Base-by-base conservation (phyloP, 2,797 vertebrate species). In the Bradypodion pumilum region DNA sequence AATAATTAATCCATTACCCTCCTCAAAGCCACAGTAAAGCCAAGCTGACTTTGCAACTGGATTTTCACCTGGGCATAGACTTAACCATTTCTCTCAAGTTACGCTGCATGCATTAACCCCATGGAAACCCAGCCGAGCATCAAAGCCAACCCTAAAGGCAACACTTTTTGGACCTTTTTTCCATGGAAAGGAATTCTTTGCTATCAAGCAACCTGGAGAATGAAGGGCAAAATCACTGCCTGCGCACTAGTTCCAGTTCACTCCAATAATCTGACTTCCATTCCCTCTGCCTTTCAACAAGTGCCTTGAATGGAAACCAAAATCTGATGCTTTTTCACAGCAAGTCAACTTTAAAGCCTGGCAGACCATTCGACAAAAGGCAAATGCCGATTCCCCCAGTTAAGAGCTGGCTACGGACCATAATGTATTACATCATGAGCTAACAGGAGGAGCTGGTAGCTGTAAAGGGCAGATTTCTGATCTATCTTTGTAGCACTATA, bases 401-500 rank as follows among this genome's bases (percentile, higher is more conserved):
- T 29, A 62, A 1, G 52, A 19, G 29, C 35, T 74, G n/a, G 63
- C n/a, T 72, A 72, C 52, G 56, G 32, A 35, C 46, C 65, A 16
- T 5, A 5, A 5, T 23, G 8, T 29, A 10, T 21, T 69, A 68
- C n/a, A 60, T 85, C 78, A 52, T 40, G 72, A 29, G 56, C 7
- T 46, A 75, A 80, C 37, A 19, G 21, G 37, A 3, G 21, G 37
- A 4, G 35, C 29, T 59, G 44, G 72, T 29, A 62, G 65, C 4
- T 12, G 49, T 49, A 76, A 77, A 85, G 79, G 78, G 73, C 73
- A 85, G 78, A 29, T 74, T 44, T 76, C 40, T 62, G 49, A 37
- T 81, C 84, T 76, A 60, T 81, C 84, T 85, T 76, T 69, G 78
- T 62, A 40, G 21, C 42, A 42, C 52, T 46, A 40, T 59, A 46